phyloP scores from a whole-genome alignment of 92 coral and sea anemone species.

The Epizoanthus illoricatus region DNA sequence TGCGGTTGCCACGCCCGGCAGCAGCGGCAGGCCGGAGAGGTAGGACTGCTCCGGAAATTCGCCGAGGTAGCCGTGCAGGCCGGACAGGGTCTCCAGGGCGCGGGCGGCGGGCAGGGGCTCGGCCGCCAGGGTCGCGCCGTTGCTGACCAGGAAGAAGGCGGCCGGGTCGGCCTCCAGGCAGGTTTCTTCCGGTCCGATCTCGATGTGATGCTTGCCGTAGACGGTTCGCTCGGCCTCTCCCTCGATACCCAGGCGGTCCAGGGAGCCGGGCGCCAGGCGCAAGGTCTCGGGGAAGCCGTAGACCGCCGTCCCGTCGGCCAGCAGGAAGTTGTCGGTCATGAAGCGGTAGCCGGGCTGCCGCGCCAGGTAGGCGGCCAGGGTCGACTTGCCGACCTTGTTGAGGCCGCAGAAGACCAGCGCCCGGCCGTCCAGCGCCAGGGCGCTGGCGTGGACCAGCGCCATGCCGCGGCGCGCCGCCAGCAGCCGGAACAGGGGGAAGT shows the following conservation, averaged over 20 bases:
- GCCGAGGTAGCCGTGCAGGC: conserved; percentile 14
- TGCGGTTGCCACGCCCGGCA: background rate
- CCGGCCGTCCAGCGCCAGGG: no score
- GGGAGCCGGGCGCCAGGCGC: conserved; percentile 6
- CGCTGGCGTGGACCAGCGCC: no score
- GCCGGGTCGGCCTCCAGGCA: conserved; percentile 14
- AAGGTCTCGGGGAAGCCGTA: no score
- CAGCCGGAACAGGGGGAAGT: no score
- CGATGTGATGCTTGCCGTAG: background rate
- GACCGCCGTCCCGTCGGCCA: background rate
- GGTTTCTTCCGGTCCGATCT: background rate
- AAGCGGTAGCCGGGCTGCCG: background rate
- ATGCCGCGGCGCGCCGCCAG: no score
- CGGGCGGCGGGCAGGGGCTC: conserved; percentile 6
- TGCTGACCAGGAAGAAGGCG: conserved; percentile 18
- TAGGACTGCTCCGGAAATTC: conserved; percentile 13
- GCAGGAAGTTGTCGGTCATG: conserved; percentile 6
- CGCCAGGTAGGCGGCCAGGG: no score
- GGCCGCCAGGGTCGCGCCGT: background rate
- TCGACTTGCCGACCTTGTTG: no score
- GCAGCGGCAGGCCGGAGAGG: conserved; percentile 11
- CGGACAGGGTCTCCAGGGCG: background rate
- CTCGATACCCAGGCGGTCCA: background rate
- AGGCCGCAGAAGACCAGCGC: no score
- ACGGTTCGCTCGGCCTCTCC: conserved; percentile 14